These are phyloP conservation scores for Pipistrellus pygmaeus DNA, from an alignment of 2,797 vertebrate species.

Conservation along the genomic window DNA sequence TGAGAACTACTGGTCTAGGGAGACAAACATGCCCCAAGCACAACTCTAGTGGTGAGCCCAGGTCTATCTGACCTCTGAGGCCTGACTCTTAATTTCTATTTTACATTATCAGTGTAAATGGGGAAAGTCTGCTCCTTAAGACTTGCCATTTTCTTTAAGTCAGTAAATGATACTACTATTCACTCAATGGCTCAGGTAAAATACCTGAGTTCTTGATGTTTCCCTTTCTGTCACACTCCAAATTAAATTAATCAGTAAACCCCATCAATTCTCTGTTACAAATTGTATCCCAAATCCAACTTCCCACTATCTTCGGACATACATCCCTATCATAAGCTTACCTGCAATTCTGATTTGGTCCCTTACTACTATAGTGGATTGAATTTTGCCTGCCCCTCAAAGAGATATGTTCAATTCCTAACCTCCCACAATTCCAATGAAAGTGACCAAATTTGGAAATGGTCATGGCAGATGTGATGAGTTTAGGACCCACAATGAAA, in stretches of 20 bases:
- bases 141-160: neutral
- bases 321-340: neutral
- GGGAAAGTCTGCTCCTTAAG: neutral
- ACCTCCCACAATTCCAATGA: neutral
- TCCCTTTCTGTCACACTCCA: neutral
- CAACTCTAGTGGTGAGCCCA: neutral
- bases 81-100: neutral
- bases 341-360: neutral
- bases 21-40: neutral
- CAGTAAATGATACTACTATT: neutral
- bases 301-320: neutral
- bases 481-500: neutral
- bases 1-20: neutral
- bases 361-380: neutral
- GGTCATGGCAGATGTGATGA: neutral
- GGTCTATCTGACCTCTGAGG: neutral
- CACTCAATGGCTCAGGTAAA: neutral
- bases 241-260: neutral
- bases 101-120: neutral
- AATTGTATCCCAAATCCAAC: neutral
- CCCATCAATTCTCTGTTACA: neutral
- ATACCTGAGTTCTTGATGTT: neutral
- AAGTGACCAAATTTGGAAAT: neutral
- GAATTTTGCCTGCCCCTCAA: neutral
- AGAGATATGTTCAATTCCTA: neutral